A percentile compares a stretch with the other conserved stretches of the same genome.
Conservation (phyloP, 2,797 vertebrate species). For the Ataeniobius toweri region DNA sequence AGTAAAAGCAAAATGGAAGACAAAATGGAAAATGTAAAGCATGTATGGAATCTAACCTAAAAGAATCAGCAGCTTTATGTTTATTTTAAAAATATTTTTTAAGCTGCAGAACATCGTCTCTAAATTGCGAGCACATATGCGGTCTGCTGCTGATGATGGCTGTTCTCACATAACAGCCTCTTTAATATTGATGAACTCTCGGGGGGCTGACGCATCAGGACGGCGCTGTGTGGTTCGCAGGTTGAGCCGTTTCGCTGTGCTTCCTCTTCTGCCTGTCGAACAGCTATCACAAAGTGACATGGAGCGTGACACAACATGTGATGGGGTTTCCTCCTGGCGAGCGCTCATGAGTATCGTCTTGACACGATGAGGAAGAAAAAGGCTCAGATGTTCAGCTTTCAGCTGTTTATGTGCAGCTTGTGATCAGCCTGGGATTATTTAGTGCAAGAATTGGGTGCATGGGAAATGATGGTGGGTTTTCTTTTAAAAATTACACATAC, state of each 20-base stretch:
- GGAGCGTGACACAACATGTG: neutral
- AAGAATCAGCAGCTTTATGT: neutral
- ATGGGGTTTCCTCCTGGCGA: neutral
- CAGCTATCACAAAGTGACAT: neutral
- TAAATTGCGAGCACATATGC: neutral
- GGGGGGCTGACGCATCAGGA: constrained; percentile 32
- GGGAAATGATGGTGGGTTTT: neutral
- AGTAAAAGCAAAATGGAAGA: neutral
- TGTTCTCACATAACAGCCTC: neutral
- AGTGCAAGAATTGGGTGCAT: neutral
- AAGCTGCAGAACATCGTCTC: too few species aligned
- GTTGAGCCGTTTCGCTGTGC: neutral
- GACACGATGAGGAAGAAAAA: neutral
- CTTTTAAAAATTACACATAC: neutral
- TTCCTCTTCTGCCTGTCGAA: neutral
- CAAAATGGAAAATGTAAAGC: neutral
- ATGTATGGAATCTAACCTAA: neutral
- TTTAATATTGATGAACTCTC: constrained; percentile 53
- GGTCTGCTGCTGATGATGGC: neutral
- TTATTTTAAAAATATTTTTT: neutral
- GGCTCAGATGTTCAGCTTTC: neutral
- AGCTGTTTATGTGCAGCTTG: neutral
- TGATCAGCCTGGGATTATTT: neutral
- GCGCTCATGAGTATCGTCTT: neutral
- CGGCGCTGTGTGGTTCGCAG: neutral